Evolutionary conservation across 1,140 invertebrate genomes (phyloP), one percentile per base, ranked within the genome.

Genomic region (Dendroctonus ponderosae): DNA sequence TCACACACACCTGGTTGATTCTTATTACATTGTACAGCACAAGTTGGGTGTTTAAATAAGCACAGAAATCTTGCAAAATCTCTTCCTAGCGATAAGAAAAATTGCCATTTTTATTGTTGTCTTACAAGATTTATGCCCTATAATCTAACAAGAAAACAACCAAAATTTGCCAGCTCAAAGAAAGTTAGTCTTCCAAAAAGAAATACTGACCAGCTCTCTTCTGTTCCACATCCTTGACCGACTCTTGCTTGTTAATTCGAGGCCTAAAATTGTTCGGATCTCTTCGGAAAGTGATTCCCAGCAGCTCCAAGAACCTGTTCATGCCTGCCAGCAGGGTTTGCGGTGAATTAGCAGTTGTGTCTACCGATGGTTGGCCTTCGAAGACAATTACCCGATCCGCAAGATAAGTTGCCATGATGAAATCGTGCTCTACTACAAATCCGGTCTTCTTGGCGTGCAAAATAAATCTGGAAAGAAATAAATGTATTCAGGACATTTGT

Each of bases 341-440:
- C 0, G 97, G 97, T 12, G 90, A 85, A 74, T 96, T 93, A 0
- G 97, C 97, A 0, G 83, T 87, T 5, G 97, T 96, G 48, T 88
- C 78, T 3, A 97, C 83, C 0, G 95, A 97, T 0, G 98, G 97
- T 57, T 79, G 80, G 44, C 98, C 98, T 78, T 99, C 97, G 80
- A 99, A 99, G 15, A 99, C 97, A 73, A 99, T 98, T 0, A 99
- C 98, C 57, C 97, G 85, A 82, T 99, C 98, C 11, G 98, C 96
- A 46, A 99, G 84, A 81, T 99, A 99, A 0, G 98, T 99, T 3
- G 97, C 96, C 98, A 99, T 99, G 60, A 99, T 99, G 77, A 99
- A 99, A 86, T 99, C 98, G 88, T 99, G 98, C 86, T 99, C 98
- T 0, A 99, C 98, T 39, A 99, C 91, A 80, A 99, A 99, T 39